Percentiles rank a stretch among this genome's conserved stretches.
Evolutionary conservation across 2,888 invertebrate genomes (phyloP).

Genomic region (Branchipolynoe longqiensis): DNA sequence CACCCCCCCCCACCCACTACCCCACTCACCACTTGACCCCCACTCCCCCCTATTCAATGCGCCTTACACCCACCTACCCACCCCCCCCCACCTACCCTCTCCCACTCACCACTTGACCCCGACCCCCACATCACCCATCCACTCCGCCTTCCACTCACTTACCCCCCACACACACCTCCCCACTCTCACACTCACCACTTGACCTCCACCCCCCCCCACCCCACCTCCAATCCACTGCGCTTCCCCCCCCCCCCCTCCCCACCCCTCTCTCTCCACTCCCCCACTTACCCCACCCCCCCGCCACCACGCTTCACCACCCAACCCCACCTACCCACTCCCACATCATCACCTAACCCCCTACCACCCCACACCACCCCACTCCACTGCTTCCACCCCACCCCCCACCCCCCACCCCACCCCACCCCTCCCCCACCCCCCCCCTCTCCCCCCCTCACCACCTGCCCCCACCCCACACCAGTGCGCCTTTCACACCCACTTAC

Average conservation of each 20-base stretch:
- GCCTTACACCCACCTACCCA: too few species aligned
- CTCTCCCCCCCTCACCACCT: too few species aligned
- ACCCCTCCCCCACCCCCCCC: too few species aligned
- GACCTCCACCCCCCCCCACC: not conserved
- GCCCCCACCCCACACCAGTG: too few species aligned
- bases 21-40: not conserved
- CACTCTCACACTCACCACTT: too few species aligned
- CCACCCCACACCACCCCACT: too few species aligned
- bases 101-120: not conserved
- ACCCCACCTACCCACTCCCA: too few species aligned
- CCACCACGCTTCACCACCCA: too few species aligned
- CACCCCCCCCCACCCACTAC: not conserved
- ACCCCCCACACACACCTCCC: not conserved
- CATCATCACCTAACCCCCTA: too few species aligned
- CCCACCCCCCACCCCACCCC: too few species aligned
- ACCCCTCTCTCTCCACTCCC: not conserved
- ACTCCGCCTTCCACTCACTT: not conserved
- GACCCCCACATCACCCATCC: not conserved
- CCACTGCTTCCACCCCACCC: too few species aligned
- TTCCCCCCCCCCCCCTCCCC: not conserved
- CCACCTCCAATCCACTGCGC: not conserved
- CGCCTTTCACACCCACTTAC: too few species aligned
- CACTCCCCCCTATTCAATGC: not conserved
- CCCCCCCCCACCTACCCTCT: constrained; percentile 6
- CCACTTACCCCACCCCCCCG: not conserved